These are phyloP conservation scores for Malurus melanocephalus DNA, from an alignment of 2,113 vertebrate genomes.

Conservation along the genomic window DNA sequence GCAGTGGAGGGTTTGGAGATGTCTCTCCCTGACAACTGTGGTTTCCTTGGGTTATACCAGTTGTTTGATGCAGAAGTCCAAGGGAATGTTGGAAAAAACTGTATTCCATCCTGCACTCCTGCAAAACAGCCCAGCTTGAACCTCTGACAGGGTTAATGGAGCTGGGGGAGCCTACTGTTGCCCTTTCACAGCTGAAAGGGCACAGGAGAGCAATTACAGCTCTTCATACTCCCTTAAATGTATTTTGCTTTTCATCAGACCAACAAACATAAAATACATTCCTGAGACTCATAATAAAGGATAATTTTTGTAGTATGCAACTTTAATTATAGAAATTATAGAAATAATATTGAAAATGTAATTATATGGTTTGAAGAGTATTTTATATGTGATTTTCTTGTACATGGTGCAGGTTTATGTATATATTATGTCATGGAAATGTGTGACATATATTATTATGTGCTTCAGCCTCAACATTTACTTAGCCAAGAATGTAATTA, in stretches of 20 bases:
- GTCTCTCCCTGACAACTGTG: accelerated
- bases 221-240: neutral
- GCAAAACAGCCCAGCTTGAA: neutral
- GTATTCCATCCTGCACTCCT: neutral
- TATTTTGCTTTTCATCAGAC: neutral
- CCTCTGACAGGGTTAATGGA: neutral
- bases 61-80: neutral
- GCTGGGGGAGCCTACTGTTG: neutral
- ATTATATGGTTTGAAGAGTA: neutral
- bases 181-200: neutral
- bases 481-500: neutral
- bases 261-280: neutral
- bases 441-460: neutral
- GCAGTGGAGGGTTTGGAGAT: neutral
- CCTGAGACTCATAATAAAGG: neutral
- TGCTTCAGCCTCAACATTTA: neutral
- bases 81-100: neutral
- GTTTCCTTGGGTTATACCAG: neutral
- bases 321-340: neutral
- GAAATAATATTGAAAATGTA: neutral
- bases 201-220: neutral
- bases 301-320: neutral
- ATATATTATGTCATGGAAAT: neutral
- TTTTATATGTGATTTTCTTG: neutral
- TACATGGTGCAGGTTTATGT: neutral